Conservation (phyloP, 1,140 invertebrate species). For the Pogonognathellus flavescens region DNA sequence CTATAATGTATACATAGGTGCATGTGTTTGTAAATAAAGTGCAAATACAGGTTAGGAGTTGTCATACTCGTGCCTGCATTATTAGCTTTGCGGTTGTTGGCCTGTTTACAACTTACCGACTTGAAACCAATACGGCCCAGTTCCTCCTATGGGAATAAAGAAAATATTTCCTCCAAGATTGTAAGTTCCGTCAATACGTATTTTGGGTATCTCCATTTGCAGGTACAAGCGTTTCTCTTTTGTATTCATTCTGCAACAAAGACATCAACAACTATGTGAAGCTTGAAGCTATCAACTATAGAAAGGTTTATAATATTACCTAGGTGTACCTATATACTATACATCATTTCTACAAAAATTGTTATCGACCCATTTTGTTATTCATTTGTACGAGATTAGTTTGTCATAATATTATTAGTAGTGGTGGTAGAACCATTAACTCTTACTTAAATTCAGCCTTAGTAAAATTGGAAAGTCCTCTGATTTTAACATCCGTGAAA, state of each 20-base stretch:
- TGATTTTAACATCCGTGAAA: constrained; percentile 57
- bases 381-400: too few species aligned
- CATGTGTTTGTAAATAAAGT: too few species aligned
- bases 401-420: too few species aligned
- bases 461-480: constrained; percentile 57
- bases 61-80: too few species aligned
- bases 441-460: constrained; percentile 53
- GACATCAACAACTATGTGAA: neutral
- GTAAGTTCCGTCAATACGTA: constrained; percentile 58
- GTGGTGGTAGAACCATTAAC: neutral
- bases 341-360: too few species aligned
- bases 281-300: too few species aligned
- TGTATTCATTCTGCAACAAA: constrained; percentile 50
- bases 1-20: too few species aligned
- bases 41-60: too few species aligned
- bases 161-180: constrained; percentile 57
- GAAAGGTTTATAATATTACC: too few species aligned
- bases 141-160: constrained; percentile 59
- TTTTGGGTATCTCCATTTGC: constrained; percentile 45
- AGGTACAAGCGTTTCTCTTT: constrained; percentile 41
- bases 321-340: too few species aligned
- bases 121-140: constrained; percentile 60
- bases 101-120: constrained; percentile 46
- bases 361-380: too few species aligned
- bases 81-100: neutral